Evolutionary conservation across 2,888 invertebrate species (phyloP).

Genomic region (Chrysopilus asiliformis): DNA sequence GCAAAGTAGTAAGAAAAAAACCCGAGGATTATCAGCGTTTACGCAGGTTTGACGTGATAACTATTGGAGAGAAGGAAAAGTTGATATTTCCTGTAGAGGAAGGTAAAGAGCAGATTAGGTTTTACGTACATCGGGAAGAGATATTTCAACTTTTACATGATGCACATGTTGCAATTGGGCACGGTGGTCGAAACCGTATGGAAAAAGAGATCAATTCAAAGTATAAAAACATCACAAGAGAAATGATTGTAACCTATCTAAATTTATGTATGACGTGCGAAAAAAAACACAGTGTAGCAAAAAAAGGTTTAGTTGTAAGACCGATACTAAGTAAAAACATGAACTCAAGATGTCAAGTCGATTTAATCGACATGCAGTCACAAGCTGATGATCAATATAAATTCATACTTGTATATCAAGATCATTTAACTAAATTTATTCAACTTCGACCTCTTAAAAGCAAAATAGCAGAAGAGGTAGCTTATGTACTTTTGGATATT

Average conservation of each 20-base stretch:
- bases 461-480: conserved; percentile 26
- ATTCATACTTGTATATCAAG: conserved; percentile 7
- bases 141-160: conserved; percentile 11
- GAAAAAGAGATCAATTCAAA: conserved; percentile 10
- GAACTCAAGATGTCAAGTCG: no score
- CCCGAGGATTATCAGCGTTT: no score
- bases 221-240: conserved; percentile 13
- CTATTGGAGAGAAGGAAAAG: no score
- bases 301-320: conserved; percentile 3
- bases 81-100: no score
- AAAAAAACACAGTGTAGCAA: conserved; percentile 3
- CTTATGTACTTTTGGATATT: conserved; percentile 17
- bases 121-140: conserved; percentile 9
- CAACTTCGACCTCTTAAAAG: conserved; percentile 18
- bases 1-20: no score
- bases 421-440: conserved; percentile 6
- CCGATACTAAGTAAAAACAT: no score
- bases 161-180: conserved; percentile 11
- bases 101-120: no score
- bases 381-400: not conserved
- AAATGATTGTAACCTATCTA: conserved; percentile 12
- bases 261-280: conserved; percentile 3
- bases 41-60: no score
- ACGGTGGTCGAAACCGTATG: conserved; percentile 13
- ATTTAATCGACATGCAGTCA: not conserved